Base-by-base conservation (phyloP, 2,888 invertebrate genomes). In the Trissonchulus latispiculum region DNA sequence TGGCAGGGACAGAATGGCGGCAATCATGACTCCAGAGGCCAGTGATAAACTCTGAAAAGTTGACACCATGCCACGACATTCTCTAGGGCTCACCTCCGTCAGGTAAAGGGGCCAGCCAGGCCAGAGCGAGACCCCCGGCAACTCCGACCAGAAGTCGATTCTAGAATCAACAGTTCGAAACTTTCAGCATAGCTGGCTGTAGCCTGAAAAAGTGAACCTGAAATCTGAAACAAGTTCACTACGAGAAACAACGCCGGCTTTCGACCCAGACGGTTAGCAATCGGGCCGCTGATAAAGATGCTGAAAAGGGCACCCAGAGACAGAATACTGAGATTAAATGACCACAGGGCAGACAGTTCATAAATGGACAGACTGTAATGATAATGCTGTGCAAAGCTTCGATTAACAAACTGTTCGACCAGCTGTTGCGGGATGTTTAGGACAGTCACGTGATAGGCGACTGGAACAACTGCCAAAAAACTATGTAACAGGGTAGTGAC, bases 91-190 rank as follows among this genome's bases (percentile, higher is more conserved):
- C 8, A n/a, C 8, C 31, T 70, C 70, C 29, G 48, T 59, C 2
- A 70, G 28, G 59, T 31, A 70, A n/a, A 70, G 48, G n/a, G 28
- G 31, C 31, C 32, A 70, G 29, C n/a, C 2, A 3, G 2, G 2
- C 48, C 3, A 23, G 2, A 2, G 3, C 37, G 3, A 70, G n/a
- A 8, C 70, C 70, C 37, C 48, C 2, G 23, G 28, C 33, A 2
- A 70, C 59, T 29, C 70, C 70, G 8, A 59, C 2, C 2, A 70
- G 59, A n/a, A 70, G 29, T 59, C 70, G 70, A 31, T 59, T n/a
- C 70, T n/a, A 70, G n/a, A 2, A 70, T 59, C 36, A 70, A 23
- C 48, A 70, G 8, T 32, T 70, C 70, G 29, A 70, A 70, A 62
- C 2, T 29, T 23, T 48, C 29, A 29, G 18, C 15, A 59, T n/a